Conservation (phyloP, 92 coral and sea anemone species). For the Zoanthus sociatus region DNA sequence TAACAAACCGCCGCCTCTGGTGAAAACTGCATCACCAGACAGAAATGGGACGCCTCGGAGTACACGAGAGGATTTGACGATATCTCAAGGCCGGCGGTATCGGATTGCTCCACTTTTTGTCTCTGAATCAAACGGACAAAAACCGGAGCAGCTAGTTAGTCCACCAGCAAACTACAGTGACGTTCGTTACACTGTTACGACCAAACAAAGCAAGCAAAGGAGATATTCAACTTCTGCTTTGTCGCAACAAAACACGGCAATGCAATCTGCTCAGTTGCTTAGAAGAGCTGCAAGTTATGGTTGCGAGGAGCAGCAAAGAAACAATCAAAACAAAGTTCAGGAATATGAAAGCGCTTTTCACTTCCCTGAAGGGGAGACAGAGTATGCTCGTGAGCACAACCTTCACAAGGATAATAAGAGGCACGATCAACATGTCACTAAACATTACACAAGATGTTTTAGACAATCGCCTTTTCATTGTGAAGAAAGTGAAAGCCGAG, state of each 20-base stretch:
- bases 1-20: background rate
- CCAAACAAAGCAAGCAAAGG: background rate
- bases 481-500: background rate
- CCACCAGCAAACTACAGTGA: background rate
- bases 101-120: constrained; percentile 21
- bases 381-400: background rate
- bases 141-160: background rate
- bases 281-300: constrained; percentile 41
- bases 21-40: constrained; percentile 6
- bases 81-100: background rate
- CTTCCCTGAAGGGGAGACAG: constrained; percentile 7
- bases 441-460: constrained; percentile 1
- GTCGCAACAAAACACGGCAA: background rate
- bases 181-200: constrained; percentile 2
- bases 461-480: background rate
- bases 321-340: background rate
- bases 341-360: constrained; percentile 15
- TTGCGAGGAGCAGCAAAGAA: background rate
- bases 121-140: background rate
- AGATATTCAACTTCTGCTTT: constrained; percentile 22
- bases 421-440: constrained; percentile 1
- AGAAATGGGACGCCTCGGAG: background rate
- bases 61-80: background rate
- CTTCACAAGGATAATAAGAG: background rate
- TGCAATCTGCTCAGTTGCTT: constrained; percentile 27